phyloP scores from a whole-genome alignment of 2,113 vertebrate genomes.

The Mastomys coucha region DNA sequence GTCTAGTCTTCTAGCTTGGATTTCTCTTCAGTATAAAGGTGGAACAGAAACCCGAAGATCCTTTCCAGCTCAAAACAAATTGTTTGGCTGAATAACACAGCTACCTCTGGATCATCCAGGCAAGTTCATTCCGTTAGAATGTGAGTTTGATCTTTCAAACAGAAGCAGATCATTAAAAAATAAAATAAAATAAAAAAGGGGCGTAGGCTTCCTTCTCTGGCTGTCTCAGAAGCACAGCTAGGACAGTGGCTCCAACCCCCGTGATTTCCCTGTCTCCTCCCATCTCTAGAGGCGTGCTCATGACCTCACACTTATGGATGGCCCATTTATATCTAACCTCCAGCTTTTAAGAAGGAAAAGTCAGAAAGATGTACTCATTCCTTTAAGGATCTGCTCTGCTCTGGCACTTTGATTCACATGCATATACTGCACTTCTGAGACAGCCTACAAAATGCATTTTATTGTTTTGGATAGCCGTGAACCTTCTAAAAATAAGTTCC shows the following conservation, averaged over 20 bases:
- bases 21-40: not conserved
- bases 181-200: not conserved
- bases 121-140: not conserved
- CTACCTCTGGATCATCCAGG: not conserved
- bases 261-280: not conserved
- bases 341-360: not conserved
- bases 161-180: not conserved
- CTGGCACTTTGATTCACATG: not conserved
- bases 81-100: not conserved
- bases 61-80: not conserved
- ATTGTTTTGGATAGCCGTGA: not conserved
- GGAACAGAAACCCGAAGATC: not conserved
- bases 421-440: not conserved
- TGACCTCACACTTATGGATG: not conserved
- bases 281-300: not conserved
- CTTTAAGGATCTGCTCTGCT: not conserved
- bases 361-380: not conserved
- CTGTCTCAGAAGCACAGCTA: not conserved
- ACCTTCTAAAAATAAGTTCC: slow-evolving; percentile 19
- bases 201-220: not conserved
- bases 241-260: not conserved
- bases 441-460: not conserved
- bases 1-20: not conserved
- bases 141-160: not conserved
- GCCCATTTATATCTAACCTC: not conserved